Percentiles rank a stretch among this genome's conserved stretches.
Evolutionary conservation across 2,888 invertebrate genomes (phyloP).

Genomic region (Bembecia ichneumoniformis): DNA sequence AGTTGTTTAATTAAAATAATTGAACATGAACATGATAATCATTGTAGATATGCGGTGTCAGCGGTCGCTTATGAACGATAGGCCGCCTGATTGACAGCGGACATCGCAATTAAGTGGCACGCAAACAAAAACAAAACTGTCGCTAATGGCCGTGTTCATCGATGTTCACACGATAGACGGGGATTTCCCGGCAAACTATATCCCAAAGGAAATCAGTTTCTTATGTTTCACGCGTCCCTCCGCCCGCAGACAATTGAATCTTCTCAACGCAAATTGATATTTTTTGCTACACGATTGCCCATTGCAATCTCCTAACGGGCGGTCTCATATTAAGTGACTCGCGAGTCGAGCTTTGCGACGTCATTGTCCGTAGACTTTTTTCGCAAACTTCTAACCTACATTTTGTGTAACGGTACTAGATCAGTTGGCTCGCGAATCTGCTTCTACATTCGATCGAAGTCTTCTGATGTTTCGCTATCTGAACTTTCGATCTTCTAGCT

Average conservation of each 20-base stretch:
- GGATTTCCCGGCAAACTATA: slow-evolving; percentile 39
- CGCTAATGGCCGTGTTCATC: slow-evolving; percentile 20
- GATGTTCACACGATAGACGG: slow-evolving; percentile 30
- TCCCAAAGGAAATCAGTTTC: slow-evolving; percentile 61
- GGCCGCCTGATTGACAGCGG: slow-evolving; percentile 5
- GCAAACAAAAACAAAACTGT: slow-evolving; percentile 18
- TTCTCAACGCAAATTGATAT: slow-evolving; percentile 45
- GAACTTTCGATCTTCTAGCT: slow-evolving; percentile 11
- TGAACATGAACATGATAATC: not conserved
- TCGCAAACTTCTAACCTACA: slow-evolving; percentile 25
- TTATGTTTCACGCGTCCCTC: slow-evolving; percentile 46
- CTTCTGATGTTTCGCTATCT: slow-evolving; percentile 11
- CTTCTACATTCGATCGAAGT: slow-evolving; percentile 5
- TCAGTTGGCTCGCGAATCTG: slow-evolving; percentile 11
- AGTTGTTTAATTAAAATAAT: not conserved
- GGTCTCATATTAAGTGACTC: slow-evolving; percentile 6
- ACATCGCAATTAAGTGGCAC: slow-evolving; percentile 6
- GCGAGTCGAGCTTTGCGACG: slow-evolving; percentile 12
- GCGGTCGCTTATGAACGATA: slow-evolving; percentile 1
- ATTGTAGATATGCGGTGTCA: not conserved
- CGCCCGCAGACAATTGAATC: slow-evolving; percentile 46
- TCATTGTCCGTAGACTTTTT: slow-evolving; percentile 20
- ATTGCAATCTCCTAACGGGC: slow-evolving; percentile 35
- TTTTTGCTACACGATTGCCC: slow-evolving; percentile 43
- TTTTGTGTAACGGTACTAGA: slow-evolving; percentile 24